Evolutionary conservation across 1,140 invertebrate genomes (phyloP).

Genomic region (Neomicropteryx cornuta): DNA sequence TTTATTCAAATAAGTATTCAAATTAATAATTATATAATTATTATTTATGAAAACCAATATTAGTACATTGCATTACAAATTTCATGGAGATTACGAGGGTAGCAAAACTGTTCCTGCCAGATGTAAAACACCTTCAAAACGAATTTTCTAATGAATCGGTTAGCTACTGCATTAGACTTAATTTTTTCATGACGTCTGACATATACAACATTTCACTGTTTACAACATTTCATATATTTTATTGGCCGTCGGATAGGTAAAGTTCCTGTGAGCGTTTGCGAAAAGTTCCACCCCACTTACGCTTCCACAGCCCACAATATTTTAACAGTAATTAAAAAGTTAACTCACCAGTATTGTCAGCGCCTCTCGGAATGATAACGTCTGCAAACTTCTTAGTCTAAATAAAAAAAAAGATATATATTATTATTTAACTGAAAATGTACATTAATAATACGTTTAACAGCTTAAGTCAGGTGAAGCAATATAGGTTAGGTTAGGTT

Average conservation of each 20-base stretch:
- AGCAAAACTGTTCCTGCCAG: too few species aligned
- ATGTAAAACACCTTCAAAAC: too few species aligned
- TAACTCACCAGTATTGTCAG: constrained; percentile 84
- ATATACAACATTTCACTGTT: too few species aligned
- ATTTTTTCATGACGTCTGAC: too few species aligned
- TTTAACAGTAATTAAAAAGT: constrained; percentile 5
- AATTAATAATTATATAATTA: too few species aligned
- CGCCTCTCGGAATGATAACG: constrained; percentile 95
- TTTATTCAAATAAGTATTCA: too few species aligned
- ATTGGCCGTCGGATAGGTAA: not conserved
- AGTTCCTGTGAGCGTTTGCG: not conserved
- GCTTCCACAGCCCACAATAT: not conserved
- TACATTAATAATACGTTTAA: constrained; percentile 2
- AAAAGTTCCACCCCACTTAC: not conserved
- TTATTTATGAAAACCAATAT: too few species aligned
- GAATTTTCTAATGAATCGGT: too few species aligned
- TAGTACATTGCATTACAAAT: too few species aligned
- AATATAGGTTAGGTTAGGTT: not conserved
- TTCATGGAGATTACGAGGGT: too few species aligned
- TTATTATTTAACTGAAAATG: constrained; percentile 7
- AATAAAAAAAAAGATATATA: constrained; percentile 24
- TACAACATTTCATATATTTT: too few species aligned
- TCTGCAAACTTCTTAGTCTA: constrained; percentile 99
- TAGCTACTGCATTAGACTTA: too few species aligned
- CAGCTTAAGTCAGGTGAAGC: not conserved